Conservation (phyloP, 1,140 invertebrate genomes). For the Drosophila pallidifrons region DNA sequence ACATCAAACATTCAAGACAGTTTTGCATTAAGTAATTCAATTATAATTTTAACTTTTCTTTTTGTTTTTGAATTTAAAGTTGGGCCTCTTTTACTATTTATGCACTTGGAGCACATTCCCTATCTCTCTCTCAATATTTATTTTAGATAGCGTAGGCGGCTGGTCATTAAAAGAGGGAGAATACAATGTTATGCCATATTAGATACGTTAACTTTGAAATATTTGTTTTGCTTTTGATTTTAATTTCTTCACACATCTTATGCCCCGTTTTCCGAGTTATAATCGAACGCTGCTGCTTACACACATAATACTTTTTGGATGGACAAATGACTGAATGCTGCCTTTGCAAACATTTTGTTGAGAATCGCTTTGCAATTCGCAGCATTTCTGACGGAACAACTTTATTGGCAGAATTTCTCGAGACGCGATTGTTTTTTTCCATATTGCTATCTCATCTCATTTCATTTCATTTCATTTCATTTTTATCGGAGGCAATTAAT, state of each 20-base stretch:
- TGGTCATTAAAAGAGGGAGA: constrained; percentile 3
- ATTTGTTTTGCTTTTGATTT: constrained; percentile 9
- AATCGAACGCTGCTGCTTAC: constrained; percentile 7
- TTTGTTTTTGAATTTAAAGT: not conserved
- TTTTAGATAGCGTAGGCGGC: constrained; percentile 1
- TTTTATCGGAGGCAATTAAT: too few species aligned
- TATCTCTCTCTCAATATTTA: constrained; percentile 3
- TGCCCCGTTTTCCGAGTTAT: not conserved
- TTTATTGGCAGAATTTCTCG: constrained; percentile 35
- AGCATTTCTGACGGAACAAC: constrained; percentile 49
- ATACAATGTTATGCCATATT: constrained; percentile 6
- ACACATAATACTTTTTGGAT: constrained; percentile 33
- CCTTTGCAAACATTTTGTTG: constrained; percentile 12
- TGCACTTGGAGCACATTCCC: constrained; percentile 29
- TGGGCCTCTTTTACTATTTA: not conserved
- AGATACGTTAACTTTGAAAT: constrained; percentile 11
- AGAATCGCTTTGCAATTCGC: constrained; percentile 24
- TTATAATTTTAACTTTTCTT: constrained; percentile 2
- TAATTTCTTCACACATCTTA: not conserved
- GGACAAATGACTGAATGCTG: constrained; percentile 31
- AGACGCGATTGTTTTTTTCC: not conserved
- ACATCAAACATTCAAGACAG: constrained; percentile 24
- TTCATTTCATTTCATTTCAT: too few species aligned
- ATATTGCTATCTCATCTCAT: constrained; percentile 5
- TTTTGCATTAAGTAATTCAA: not conserved